Conservation (phyloP, 2,797 vertebrate genomes). For the Microchirus variegatus region DNA sequence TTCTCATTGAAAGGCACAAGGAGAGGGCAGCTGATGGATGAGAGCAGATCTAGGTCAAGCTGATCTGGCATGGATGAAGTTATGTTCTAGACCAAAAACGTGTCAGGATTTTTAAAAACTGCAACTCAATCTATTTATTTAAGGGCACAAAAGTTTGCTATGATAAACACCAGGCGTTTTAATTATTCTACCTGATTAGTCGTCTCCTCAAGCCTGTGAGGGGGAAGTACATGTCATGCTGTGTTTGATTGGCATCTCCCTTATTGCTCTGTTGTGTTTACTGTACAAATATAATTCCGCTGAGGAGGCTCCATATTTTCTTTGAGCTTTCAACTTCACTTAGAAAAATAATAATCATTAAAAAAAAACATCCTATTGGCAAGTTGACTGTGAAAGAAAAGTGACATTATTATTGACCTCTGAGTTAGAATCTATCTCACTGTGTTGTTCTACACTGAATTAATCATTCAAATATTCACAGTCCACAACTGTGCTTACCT, state of each 20-base stretch:
- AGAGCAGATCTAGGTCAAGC: conserved; percentile 3
- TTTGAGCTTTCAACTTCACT: background rate
- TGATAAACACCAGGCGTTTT: no score
- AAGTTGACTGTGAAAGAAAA: no score
- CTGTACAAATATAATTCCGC: background rate
- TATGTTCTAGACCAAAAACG: background rate
- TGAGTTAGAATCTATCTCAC: no score
- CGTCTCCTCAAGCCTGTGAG: background rate
- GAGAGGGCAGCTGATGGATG: background rate
- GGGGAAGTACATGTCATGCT: background rate
- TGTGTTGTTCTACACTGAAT: no score
- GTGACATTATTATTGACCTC: no score
- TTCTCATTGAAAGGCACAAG: background rate
- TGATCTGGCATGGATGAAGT: background rate
- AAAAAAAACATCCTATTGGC: no score
- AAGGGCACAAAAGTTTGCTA: background rate
- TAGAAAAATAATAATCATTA: background rate
- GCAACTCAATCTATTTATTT: background rate
- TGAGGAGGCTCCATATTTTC: background rate
- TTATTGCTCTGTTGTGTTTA: background rate
- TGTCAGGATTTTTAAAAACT: background rate
- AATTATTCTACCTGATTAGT: no score
- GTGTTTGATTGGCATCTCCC: background rate
- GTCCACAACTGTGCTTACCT: no score
- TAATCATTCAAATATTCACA: no score